Conservation (phyloP, 2,113 vertebrate species). For the Scartelaos histophorus region DNA sequence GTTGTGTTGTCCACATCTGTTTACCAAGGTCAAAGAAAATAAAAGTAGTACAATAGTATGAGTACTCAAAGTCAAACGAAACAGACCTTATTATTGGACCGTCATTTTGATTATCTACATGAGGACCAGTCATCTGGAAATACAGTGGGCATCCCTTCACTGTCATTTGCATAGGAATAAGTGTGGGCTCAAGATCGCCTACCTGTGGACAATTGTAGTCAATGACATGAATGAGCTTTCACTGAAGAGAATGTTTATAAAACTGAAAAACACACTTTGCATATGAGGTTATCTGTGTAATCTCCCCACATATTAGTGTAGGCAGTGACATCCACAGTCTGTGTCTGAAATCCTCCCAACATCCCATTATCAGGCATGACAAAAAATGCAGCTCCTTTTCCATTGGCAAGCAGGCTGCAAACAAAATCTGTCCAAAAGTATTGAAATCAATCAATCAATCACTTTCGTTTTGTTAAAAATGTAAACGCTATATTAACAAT, state of each 20-base stretch:
- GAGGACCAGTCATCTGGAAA: slow-evolving; percentile 83
- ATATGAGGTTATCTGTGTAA: slow-evolving; percentile 86
- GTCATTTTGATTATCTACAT: slow-evolving; percentile 62
- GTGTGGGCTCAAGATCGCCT: slow-evolving; percentile 75
- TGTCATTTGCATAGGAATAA: slow-evolving; percentile 83
- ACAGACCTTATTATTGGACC: slow-evolving; percentile 81
- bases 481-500: neutral
- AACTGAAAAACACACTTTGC: slow-evolving; percentile 75
- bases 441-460: slow-evolving; percentile 8
- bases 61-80: neutral
- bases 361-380: slow-evolving; percentile 73
- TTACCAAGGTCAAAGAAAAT: too few relatives aligned
- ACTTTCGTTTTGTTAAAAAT: neutral
- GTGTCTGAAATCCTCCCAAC: slow-evolving; percentile 81
- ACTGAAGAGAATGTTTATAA: neutral
- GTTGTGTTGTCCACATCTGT: too few relatives aligned
- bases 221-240: neutral
- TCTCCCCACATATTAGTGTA: slow-evolving; percentile 94
- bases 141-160: slow-evolving; percentile 90
- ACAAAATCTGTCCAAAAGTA: slow-evolving; percentile 77
- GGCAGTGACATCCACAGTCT: slow-evolving; percentile 81
- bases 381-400: slow-evolving; percentile 86
- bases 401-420: slow-evolving; percentile 78
- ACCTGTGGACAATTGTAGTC: slow-evolving; percentile 71
- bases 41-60: neutral